Percentiles rank a stretch among this genome's conserved stretches.
Conservation (phyloP, 2,888 invertebrate species). For the Orgyia antiqua region DNA sequence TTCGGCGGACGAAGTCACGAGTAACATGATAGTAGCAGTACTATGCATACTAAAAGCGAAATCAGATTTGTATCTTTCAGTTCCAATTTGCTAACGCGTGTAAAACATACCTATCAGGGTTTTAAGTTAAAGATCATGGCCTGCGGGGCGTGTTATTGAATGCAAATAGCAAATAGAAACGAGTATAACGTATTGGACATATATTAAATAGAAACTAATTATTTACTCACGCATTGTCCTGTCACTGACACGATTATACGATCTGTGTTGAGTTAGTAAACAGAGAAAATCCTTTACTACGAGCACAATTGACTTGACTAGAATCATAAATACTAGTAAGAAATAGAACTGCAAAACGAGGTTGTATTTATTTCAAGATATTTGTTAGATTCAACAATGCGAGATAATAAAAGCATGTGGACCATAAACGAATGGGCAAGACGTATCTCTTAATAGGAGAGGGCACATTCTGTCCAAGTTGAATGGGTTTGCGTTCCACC, state of each 20-base stretch:
- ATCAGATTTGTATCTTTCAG: conserved; percentile 59
- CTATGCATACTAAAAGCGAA: no score
- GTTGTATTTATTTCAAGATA: conserved; percentile 2
- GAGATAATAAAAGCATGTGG: conserved; percentile 9
- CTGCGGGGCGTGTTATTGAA: conserved; percentile 55
- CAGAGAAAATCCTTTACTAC: conserved; percentile 32
- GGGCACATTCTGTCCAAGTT: conserved; percentile 14
- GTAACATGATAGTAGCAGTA: no score
- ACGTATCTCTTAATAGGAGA: conserved; percentile 9
- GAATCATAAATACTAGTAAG: conserved; percentile 20
- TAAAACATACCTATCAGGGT: conserved; percentile 57
- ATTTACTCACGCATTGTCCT: conserved; percentile 60
- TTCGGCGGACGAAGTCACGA: no score
- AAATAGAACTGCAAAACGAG: conserved; percentile 12
- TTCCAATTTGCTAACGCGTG: conserved; percentile 70
- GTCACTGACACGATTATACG: conserved; percentile 38
- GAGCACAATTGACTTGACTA: conserved; percentile 22
- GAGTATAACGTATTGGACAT: conserved; percentile 34
- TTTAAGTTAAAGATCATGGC: conserved; percentile 60
- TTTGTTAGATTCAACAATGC: conserved; percentile 5
- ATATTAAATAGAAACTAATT: conserved; percentile 53
- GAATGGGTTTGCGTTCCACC: conserved; percentile 14
- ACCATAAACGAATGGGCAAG: conserved; percentile 8
- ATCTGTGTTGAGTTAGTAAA: conserved; percentile 27
- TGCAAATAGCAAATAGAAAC: conserved; percentile 54